phyloP scores from a whole-genome alignment of 2,113 vertebrate species.

The Formicarius rufipectus region DNA sequence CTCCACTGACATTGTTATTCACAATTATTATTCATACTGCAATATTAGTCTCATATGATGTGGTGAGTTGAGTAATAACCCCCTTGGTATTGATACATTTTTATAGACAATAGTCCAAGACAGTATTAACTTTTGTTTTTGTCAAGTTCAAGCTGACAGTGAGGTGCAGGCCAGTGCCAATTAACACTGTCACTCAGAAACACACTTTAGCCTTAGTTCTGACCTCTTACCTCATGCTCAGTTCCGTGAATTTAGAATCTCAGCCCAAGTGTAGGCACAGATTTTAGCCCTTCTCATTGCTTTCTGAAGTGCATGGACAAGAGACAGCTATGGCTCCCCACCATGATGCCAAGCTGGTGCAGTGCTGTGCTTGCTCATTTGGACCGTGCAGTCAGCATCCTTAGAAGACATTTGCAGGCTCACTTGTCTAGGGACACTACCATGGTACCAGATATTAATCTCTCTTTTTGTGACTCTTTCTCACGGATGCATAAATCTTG shows the following conservation, averaged over 20 bases:
- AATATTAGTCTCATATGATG: neutral
- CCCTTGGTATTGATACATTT: neutral
- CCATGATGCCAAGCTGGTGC: accelerated
- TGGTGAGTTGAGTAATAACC: neutral
- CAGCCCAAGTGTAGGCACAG: neutral
- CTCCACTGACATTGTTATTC: neutral
- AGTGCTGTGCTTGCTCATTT: neutral
- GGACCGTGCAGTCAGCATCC: neutral
- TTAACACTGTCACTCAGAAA: neutral
- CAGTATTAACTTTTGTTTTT: neutral
- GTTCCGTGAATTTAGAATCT: neutral
- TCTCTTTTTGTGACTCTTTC: neutral
- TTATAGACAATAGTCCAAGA: neutral
- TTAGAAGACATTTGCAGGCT: neutral
- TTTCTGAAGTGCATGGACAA: neutral
- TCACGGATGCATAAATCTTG: neutral
- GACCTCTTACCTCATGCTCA: neutral
- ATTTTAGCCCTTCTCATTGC: neutral
- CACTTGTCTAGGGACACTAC: neutral
- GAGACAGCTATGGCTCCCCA: neutral
- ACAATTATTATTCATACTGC: neutral
- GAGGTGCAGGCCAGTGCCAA: neutral
- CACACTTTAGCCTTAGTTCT: neutral
- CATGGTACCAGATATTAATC: neutral
- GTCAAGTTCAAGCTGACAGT: neutral